Conservation (phyloP, 2,113 vertebrate genomes). For the Benitochromis conjunctus region DNA sequence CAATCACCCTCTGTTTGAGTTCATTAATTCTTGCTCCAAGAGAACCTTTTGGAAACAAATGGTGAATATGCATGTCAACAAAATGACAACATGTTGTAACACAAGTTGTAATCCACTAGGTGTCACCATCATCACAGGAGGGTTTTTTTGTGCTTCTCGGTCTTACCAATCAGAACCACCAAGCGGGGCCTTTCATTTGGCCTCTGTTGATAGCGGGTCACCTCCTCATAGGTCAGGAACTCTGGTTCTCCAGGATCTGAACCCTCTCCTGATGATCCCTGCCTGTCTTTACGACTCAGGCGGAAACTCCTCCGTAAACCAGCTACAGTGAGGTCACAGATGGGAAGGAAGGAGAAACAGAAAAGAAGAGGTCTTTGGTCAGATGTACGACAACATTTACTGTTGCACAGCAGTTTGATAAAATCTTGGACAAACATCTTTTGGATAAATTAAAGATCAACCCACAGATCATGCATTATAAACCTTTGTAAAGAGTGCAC, state of each 20-base stretch:
- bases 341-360: not conserved
- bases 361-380: not conserved
- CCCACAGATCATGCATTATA: conserved; percentile 47
- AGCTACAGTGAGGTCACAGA: conserved; percentile 64
- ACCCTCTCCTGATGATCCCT: conserved; percentile 70
- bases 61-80: not conserved
- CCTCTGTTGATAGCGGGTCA: conserved; percentile 87
- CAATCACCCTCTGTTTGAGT: conserved; percentile 90
- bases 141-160: not conserved
- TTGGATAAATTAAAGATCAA: not conserved
- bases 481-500: not conserved
- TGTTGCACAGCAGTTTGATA: not conserved
- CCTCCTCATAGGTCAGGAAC: conserved; percentile 88
- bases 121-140: not conserved
- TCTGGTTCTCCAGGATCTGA: conserved; percentile 68
- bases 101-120: conserved; percentile 23
- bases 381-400: not conserved
- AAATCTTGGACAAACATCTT: not conserved
- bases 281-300: conserved; percentile 85
- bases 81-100: not conserved
- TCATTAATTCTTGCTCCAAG: conserved; percentile 89
- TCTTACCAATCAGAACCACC: conserved; percentile 90
- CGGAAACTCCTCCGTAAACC: conserved; percentile 91
- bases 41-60: conserved; percentile 78
- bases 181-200: conserved; percentile 83